A percentile compares a stretch with the other conserved stretches of the same genome.
phyloP scores from a whole-genome alignment of 2,113 vertebrate genomes.

The Petaurus breviceps region DNA sequence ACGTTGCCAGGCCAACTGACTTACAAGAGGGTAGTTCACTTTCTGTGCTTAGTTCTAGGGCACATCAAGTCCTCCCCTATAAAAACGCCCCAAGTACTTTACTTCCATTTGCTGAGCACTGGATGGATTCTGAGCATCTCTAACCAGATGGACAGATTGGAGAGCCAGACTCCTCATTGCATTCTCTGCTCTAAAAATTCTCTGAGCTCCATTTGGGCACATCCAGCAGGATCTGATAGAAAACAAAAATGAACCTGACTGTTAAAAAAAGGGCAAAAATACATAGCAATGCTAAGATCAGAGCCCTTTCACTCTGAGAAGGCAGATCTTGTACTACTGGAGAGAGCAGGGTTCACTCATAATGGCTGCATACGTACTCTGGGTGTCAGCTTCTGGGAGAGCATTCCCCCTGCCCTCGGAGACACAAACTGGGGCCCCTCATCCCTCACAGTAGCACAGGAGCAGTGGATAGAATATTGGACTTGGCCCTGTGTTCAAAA shows the following conservation, averaged over 20 bases:
- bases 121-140: constrained; percentile 54
- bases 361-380: constrained; percentile 31
- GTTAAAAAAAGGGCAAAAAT: neutral
- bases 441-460: constrained; percentile 25
- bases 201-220: constrained; percentile 36
- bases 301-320: constrained; percentile 25
- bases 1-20: neutral
- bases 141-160: constrained; percentile 61
- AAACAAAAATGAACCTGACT: neutral
- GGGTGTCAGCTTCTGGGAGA: constrained; percentile 43
- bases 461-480: constrained; percentile 38
- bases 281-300: neutral
- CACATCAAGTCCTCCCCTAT: constrained; percentile 46
- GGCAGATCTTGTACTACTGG: constrained; percentile 45
- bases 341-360: constrained; percentile 57
- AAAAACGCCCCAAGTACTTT: constrained; percentile 61
- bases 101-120: constrained; percentile 6
- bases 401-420: neutral
- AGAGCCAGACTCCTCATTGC: constrained; percentile 68
- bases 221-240: constrained; percentile 56
- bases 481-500: neutral
- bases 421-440: constrained; percentile 47
- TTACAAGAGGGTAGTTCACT: constrained; percentile 39
- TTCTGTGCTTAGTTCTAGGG: constrained; percentile 65
- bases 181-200: constrained; percentile 58